Evolutionary conservation across 2,113 vertebrate species (phyloP).

Genomic region (Tenrec ecaudatus): DNA sequence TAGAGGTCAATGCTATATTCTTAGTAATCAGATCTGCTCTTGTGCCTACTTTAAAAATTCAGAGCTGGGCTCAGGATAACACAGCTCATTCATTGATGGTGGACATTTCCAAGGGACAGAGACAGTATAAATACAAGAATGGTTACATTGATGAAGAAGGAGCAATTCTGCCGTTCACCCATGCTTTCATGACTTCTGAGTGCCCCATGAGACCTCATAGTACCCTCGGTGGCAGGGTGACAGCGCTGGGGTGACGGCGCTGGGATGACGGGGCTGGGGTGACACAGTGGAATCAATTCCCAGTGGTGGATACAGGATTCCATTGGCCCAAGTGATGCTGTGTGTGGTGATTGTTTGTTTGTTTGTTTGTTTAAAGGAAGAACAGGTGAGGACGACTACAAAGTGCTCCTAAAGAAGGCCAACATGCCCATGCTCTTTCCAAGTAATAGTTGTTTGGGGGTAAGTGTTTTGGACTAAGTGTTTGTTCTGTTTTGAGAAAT

Average conservation of each 20-base stretch:
- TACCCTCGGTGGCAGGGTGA: not conserved
- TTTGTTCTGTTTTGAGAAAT: conserved; percentile 43
- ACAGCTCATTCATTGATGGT: not conserved
- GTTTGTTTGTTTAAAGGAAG: not conserved
- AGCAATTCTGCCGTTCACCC: not conserved
- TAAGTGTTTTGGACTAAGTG: not conserved
- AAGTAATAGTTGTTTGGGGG: not conserved
- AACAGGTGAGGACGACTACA: not conserved
- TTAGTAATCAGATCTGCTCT: conserved; percentile 40
- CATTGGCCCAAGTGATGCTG: not conserved
- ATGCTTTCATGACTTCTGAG: not conserved
- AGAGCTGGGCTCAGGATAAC: not conserved
- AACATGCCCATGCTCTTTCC: conserved; percentile 22
- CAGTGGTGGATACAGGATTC: not conserved
- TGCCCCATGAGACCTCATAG: not conserved
- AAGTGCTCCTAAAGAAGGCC: not conserved
- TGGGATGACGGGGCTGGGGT: no score
- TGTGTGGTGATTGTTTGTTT: not conserved
- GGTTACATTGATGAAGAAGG: conserved; percentile 7
- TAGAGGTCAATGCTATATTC: conserved; percentile 55
- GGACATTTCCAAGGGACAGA: not conserved
- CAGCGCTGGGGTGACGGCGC: no score
- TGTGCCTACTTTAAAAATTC: conserved; percentile 18
- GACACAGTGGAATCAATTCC: not conserved
- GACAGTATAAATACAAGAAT: conserved; percentile 5